phyloP scores from a whole-genome alignment of 2,113 vertebrate species.

The Formicarius rufipectus region DNA sequence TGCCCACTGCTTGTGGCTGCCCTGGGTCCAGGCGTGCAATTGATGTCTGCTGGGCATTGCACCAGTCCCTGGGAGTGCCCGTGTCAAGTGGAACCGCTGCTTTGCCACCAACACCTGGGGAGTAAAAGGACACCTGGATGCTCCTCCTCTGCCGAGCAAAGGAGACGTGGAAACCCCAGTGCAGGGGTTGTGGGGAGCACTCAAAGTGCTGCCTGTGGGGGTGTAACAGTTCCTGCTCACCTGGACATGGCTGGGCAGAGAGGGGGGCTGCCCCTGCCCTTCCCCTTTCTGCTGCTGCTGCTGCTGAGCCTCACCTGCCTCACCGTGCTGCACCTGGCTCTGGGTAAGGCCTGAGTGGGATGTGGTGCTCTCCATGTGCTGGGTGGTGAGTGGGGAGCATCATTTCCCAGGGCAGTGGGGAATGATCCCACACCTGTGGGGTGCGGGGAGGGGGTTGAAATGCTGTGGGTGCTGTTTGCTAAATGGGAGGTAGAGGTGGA shows the following conservation, averaged over 20 bases:
- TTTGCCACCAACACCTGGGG: neutral
- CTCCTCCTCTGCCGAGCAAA: neutral
- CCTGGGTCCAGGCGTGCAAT: neutral
- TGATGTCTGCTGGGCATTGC: neutral
- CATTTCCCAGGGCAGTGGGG: fast-evolving
- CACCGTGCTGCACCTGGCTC: neutral
- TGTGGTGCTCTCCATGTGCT: fast-evolving
- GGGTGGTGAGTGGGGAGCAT: neutral
- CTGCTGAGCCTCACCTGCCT: conserved; percentile 16
- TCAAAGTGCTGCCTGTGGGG: fast-evolving
- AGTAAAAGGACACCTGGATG: neutral
- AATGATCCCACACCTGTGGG: neutral
- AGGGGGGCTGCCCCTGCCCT: neutral
- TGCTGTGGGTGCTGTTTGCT: neutral
- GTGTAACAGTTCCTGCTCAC: neutral
- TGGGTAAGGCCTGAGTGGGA: conserved; percentile 29
- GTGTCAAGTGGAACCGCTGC: neutral
- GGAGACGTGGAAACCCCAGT: neutral
- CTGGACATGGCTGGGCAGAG: neutral
- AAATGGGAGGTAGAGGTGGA: neutral
- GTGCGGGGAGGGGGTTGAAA: neutral
- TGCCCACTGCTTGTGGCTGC: neutral
- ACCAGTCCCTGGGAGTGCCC: neutral
- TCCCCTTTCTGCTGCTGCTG: neutral
- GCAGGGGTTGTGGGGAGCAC: neutral